Base-by-base conservation (phyloP, 2,113 vertebrate species). In the Hyperopisus bebe region DNA sequence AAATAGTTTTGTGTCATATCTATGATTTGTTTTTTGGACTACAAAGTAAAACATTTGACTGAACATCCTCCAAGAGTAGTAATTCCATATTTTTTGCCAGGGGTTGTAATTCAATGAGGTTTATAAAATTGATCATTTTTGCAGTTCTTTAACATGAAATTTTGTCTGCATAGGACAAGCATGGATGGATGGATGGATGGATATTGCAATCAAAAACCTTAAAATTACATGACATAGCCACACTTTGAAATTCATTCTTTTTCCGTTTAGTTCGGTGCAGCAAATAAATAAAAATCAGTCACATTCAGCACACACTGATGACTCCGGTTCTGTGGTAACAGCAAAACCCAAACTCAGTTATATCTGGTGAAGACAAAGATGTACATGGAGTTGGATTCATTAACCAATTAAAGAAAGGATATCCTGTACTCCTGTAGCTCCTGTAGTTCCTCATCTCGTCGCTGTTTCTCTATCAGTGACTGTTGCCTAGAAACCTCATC, bases 401-500 rank as follows among this genome's bases (percentile, higher is more conserved):
- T 77, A 66, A 27, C 10, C 1, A 42, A 83, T 53, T 5, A 58
- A 47, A 80, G 89, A 96, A 97, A 98, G 98, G 98, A 99, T 99
- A 99, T 99, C 96, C 98, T 97, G 94, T 98, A 99, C 91, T 99
- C 98, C 9, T 97, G 95, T 83, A 99, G 93, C 89, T 99, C 98
- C 91, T 97, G 96, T 92, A 96, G 94, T 84, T 99, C 98, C 91
- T 99, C 98, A 77, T 99, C 98, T 92, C 97, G 96, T 86, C 97
- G 96, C n/a, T 98, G 97, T 92, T 98, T 99, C 94, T 99, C 98
- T 86, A 99, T 93, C 88, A 99, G 96, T 88, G 96, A 95, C 92
- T 99, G 98, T 94, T 99, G 97, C 92, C 96, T 97, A 93, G 98
- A 99, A 93, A 99, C 98, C 94, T 99, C 98, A 89, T 98, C 98